Evolutionary conservation across 2,797 vertebrate species (phyloP).

Genomic region (Ptychobarbus kaznakovi): DNA sequence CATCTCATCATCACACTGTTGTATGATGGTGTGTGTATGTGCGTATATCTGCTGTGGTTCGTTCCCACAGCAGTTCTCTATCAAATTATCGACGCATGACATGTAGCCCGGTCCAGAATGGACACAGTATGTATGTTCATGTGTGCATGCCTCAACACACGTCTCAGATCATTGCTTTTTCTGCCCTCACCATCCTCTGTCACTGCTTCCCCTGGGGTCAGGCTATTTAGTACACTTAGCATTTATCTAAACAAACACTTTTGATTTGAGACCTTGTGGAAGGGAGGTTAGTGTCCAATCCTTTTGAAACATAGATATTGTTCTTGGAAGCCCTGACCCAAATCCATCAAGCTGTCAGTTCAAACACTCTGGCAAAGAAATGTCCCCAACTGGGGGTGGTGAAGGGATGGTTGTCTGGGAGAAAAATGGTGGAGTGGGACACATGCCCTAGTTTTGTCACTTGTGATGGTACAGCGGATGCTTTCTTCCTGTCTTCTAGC

Average conservation of each 20-base stretch:
- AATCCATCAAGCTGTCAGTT: constrained; percentile 9
- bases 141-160: constrained; percentile 61
- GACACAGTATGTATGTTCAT: constrained; percentile 62
- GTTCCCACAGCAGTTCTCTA: constrained; percentile 39
- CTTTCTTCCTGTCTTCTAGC: constrained; percentile 76
- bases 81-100: constrained; percentile 61
- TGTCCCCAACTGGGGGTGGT: constrained; percentile 30
- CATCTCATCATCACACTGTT: constrained; percentile 55
- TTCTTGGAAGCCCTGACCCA: constrained; percentile 23
- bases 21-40: constrained; percentile 47
- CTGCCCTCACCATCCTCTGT: constrained; percentile 34
- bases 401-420: constrained; percentile 48
- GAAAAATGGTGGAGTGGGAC: constrained; percentile 47
- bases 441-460: constrained; percentile 35
- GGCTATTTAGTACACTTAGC: constrained; percentile 9
- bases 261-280: background rate
- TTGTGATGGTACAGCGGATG: constrained; percentile 30
- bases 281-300: background rate
- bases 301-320: constrained; percentile 11
- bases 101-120: constrained; percentile 40
- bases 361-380: constrained; percentile 9
- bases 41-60: constrained; percentile 54
- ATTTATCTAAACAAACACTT: background rate
- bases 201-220: constrained; percentile 17
- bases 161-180: constrained; percentile 46